phyloP scores from a whole-genome alignment of 1,140 invertebrate species.

The Monomorium pharaonis region DNA sequence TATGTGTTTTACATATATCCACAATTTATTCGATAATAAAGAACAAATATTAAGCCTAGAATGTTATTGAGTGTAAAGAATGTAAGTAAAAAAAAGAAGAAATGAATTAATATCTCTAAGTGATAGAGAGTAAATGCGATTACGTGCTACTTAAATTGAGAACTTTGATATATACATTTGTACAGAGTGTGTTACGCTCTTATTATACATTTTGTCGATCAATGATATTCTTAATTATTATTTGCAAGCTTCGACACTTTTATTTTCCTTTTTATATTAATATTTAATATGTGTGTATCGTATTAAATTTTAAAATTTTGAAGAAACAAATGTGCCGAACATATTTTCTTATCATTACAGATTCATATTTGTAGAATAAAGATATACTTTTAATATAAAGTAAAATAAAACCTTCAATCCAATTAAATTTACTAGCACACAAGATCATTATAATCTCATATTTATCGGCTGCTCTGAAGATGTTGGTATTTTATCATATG shows the following conservation, averaged over 20 bases:
- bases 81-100: conserved; percentile 71
- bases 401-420: background rate
- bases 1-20: conserved; percentile 79
- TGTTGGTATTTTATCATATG: conserved; percentile 3
- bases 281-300: conserved; percentile 20
- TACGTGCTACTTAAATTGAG: conserved; percentile 73
- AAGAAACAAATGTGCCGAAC: conserved; percentile 18
- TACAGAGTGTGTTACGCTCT: conserved; percentile 75
- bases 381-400: conserved; percentile 13
- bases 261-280: conserved; percentile 19
- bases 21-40: conserved; percentile 77
- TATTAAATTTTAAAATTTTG: background rate
- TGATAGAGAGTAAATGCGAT: conserved; percentile 75
- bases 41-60: conserved; percentile 77
- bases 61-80: conserved; percentile 72
- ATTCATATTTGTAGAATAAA: conserved; percentile 11
- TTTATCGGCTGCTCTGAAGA: conserved; percentile 21
- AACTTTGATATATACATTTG: conserved; percentile 76
- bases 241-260: background rate
- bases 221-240: background rate
- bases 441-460: conserved; percentile 1
- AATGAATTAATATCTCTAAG: conserved; percentile 75
- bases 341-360: conserved; percentile 3
- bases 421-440: conserved; percentile 20
- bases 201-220: background rate